phyloP scores from a whole-genome alignment of 2,888 invertebrate species.

The Polyommatus iphigenia region DNA sequence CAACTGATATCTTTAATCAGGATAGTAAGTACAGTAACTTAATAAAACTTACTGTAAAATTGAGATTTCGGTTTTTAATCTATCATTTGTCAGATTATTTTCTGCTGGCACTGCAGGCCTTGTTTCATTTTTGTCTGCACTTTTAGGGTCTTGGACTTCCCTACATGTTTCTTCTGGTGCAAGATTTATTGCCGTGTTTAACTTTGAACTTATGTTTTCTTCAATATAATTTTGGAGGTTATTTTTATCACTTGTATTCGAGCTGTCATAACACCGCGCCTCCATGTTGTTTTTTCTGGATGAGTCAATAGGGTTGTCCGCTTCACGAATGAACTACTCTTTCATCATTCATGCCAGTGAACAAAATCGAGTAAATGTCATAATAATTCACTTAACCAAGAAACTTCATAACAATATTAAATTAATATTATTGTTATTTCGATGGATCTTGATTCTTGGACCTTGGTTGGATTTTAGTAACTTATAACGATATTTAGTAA shows the following conservation, averaged over 20 bases:
- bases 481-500: no score
- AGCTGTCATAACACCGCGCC: slow-evolving; percentile 65
- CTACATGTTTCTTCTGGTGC: slow-evolving; percentile 19
- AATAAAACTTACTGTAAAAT: slow-evolving; percentile 51
- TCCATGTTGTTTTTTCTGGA: slow-evolving; percentile 60
- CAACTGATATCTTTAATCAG: slow-evolving; percentile 28
- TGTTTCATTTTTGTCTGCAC: slow-evolving; percentile 47
- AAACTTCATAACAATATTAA: no score
- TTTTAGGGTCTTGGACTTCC: slow-evolving; percentile 45
- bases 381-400: no score
- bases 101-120: slow-evolving; percentile 39
- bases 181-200: slow-evolving; percentile 43
- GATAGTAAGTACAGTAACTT: slow-evolving; percentile 5
- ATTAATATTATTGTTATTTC: no score
- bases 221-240: slow-evolving; percentile 42
- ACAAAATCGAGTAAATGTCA: not conserved
- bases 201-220: slow-evolving; percentile 42
- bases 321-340: not conserved
- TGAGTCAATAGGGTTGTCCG: not conserved
- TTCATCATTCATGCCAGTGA: not conserved
- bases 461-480: no score
- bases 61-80: slow-evolving; percentile 44
- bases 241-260: slow-evolving; percentile 47
- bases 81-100: slow-evolving; percentile 51
- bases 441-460: no score